Base-by-base conservation (phyloP, 2,113 vertebrate species). In the Actinemys pallida region DNA sequence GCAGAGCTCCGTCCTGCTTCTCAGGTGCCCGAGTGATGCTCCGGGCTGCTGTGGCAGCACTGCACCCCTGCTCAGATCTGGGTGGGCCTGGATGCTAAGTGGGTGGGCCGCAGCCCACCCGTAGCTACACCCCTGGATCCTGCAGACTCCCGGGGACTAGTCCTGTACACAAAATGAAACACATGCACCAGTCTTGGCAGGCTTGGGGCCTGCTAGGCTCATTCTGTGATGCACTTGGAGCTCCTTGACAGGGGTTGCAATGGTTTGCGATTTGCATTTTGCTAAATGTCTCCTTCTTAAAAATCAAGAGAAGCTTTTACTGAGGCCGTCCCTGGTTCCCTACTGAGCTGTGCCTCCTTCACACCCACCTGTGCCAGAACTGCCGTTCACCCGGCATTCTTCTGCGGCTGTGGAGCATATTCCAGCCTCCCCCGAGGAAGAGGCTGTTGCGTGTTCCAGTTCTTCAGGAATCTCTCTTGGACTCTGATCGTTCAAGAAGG, bases 161-260 rank as follows among this genome's bases (percentile, higher is more conserved):
- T 24, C 69, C 47, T 87, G 20, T 75, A 84, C 7, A 3, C 84
- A n/a, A 17, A 45, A 65, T 35, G n/a, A 69, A 39, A 19, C 35
- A 31, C 25, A 13, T 2, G 25, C 54, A 25, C 27, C 57, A 29
- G 59, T 16, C 59, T 62, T 62, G 29, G 29, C 8, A 9, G 9
- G 0, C 72, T 13, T 10, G 16, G 10, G 27, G 1, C 57, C 24
- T 87, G 39, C 0, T 0, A 22, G 56, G 84, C 3, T 83, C 54
- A 76, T 69, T 39, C 31, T 82, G 42, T 52, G 20, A 13, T 20
- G 8, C 59, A 76, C 80, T 69, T 76, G 47, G 78, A 10, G 52
- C 22, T 42, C 52, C n/a, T 29, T 11, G 22, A 10, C 8, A 8
- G 42, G 84, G 4, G 17, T 16, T 80, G 76, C 25, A 29, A 83